Evolutionary conservation across 2,797 vertebrate species (phyloP).

Genomic region (Naso thynnoides): DNA sequence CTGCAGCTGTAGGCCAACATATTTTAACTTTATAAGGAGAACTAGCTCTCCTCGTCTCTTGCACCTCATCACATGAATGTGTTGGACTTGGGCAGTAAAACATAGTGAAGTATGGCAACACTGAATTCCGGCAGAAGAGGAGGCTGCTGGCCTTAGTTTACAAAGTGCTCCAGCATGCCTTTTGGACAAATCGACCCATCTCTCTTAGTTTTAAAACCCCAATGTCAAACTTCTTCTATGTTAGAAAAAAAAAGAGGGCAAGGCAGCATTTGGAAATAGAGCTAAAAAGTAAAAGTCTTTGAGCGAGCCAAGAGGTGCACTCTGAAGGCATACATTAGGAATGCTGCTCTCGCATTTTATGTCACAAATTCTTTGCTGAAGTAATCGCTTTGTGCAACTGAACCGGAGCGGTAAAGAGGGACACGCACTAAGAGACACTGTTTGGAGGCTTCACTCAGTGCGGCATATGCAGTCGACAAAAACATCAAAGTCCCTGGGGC

Average conservation of each 20-base stretch:
- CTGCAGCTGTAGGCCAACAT: slow-evolving; percentile 70
- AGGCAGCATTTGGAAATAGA: slow-evolving; percentile 58
- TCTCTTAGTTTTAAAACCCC: slow-evolving; percentile 61
- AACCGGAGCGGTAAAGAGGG: slow-evolving; percentile 37
- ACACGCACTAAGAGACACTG: slow-evolving; percentile 24
- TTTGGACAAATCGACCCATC: slow-evolving; percentile 48
- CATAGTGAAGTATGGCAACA: slow-evolving; percentile 54
- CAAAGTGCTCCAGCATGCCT: slow-evolving; percentile 43
- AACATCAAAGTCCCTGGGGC: slow-evolving; percentile 25
- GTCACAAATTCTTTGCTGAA: slow-evolving; percentile 54
- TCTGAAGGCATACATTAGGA: slow-evolving; percentile 67
- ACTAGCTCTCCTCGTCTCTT: slow-evolving; percentile 50
- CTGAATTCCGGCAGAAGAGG: slow-evolving; percentile 35
- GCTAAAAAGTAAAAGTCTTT: slow-evolving; percentile 50
- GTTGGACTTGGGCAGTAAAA: slow-evolving; percentile 63
- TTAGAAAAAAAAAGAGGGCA: slow-evolving; percentile 36
- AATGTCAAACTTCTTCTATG: slow-evolving; percentile 57
- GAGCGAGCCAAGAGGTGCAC: slow-evolving; percentile 50
- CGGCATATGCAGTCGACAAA: slow-evolving; percentile 16
- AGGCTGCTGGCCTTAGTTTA: slow-evolving; percentile 53
- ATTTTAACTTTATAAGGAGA: slow-evolving; percentile 87
- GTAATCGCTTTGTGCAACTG: slow-evolving; percentile 48
- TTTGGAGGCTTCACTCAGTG: slow-evolving; percentile 24
- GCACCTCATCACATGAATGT: slow-evolving; percentile 65
- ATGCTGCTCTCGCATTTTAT: slow-evolving; percentile 60